These are phyloP conservation scores for Macquaria ambigua DNA, from an alignment of 2,113 vertebrate genomes.

Conservation along the genomic window DNA sequence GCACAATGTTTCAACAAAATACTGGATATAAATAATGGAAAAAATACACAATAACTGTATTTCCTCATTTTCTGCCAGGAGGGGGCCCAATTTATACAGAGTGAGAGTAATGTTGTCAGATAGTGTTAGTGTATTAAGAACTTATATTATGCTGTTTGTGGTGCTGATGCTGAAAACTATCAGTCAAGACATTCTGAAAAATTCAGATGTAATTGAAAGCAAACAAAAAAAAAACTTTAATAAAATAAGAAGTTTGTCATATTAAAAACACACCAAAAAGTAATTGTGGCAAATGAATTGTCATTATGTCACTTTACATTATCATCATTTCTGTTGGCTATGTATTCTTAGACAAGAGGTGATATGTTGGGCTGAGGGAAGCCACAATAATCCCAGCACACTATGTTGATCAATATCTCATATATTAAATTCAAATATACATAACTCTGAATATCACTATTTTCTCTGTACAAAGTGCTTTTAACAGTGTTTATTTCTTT, in stretches of 20 bases:
- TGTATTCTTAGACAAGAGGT: constrained; percentile 84
- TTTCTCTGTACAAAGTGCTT: constrained; percentile 78
- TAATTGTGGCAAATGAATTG: not conserved
- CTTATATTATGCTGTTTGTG: constrained; percentile 6
- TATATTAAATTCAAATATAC: constrained; percentile 62
- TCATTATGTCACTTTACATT: constrained; percentile 27
- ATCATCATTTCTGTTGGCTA: constrained; percentile 78
- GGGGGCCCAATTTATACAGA: not conserved
- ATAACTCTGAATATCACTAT: constrained; percentile 53
- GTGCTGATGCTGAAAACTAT: constrained; percentile 13
- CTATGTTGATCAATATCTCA: constrained; percentile 49
- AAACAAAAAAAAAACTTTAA: constrained; percentile 18
- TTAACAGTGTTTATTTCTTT: constrained; percentile 58
- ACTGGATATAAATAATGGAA: not conserved
- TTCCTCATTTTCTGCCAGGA: constrained; percentile 3
- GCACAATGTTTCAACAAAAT: not conserved
- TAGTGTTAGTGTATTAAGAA: not conserved
- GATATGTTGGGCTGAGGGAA: constrained; percentile 54
- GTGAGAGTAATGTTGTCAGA: not conserved
- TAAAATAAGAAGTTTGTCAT: constrained; percentile 2
- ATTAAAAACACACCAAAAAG: constrained; percentile 2
- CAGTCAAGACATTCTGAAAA: constrained; percentile 12
- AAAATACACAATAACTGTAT: constrained; percentile 4
- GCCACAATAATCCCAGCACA: constrained; percentile 50
- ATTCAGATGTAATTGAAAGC: not conserved